Base-by-base conservation (phyloP, 2,888 invertebrate genomes). In the Agrotis clavis region DNA sequence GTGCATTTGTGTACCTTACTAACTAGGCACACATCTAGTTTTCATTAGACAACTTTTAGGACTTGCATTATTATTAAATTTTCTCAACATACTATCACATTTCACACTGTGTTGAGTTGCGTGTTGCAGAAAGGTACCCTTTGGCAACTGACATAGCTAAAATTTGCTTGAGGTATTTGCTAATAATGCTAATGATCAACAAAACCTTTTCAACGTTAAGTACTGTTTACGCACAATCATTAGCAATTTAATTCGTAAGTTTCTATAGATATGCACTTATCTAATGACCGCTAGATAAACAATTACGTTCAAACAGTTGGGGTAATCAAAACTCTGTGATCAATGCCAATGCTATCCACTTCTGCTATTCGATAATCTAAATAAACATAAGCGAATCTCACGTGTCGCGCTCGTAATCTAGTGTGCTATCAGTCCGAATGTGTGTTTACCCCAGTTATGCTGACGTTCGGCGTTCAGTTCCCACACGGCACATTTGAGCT, bases 281-380 rank as follows among this genome's bases (percentile, higher is more conserved):
- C 45, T 73, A 74, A 62, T 74, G 35, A 63, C 64, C 57, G 51
- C 81, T 64, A 80, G 18, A 81, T 51, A 76, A 61, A 76, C 62
- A 66, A 47, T 75, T n/a, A 19, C 50, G 18, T 51, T 35, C 30
- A 75, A 74, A 50, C 30, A 54, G 21, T 48, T 41, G 41, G 51
- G 53, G 47, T 77, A 69, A 69, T 77, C 62, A 77, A 82, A 82
- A 78, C 82, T 82, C 47, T 30, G 5, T 57, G 48, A 69, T 51
- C 51, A 77, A 82, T 82, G 21, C 19, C 45, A 57, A 35, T 57
- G n/a, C 35, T 57, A 19, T 13, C 19, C 19, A 60, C 45, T 47
- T 30, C 50, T 51, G 47, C 14, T 81, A 75, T 62, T 70, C 60
- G 41, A 77, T 77, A 60, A 78, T 70, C 77, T 81, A 53, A 7